Base-by-base conservation (phyloP, 2,797 vertebrate species). In the Dicrostonyx torquatus region DNA sequence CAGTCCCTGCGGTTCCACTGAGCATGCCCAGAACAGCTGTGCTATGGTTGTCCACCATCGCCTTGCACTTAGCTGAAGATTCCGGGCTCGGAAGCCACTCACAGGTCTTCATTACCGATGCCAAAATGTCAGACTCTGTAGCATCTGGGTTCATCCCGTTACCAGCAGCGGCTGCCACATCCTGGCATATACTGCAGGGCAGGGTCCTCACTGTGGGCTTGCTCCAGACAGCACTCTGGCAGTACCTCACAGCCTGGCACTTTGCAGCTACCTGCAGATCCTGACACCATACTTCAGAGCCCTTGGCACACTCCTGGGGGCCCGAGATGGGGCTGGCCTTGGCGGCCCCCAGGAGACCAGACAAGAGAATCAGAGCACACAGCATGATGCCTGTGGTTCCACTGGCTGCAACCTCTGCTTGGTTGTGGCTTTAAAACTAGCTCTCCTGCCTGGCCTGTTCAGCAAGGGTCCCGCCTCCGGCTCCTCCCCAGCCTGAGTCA, bases 1-100 rank as follows among this genome's bases (percentile, higher is more conserved):
- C 0, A 0, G 48, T 20, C 13, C 6, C 73, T 0, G 24, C n/a
- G 37, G 4, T 62, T 6, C 58, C 14, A 0, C 1, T 0, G 1
- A 97, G 88, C 89, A 96, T 37, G 86, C 12, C 11, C 43, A 96
- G 89, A 43, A 97, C 0, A 31, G 22, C 60, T 0, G 31, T 0
- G 24, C 50, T 1, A 8, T 89, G 70, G 37, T 60, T 1, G 0
- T 5, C 53, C n/a, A 53, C 94, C 89, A 86, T 48, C 58, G 0
- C 1, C 58, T 82, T 62, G 94, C 96, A 96, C 0, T 10, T 2
- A 29, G 31, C 64, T 0, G 26, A 10, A 1, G 91, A 48, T 66
- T 72, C 89, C 62, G 0, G 58, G 78, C 50, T 60, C n/a, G 94
- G 91, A 2, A 97, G 78, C 96, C 94, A 93, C 55, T 78, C 86